Base-by-base conservation (phyloP, 2,113 vertebrate species). In the Mugil cephalus region DNA sequence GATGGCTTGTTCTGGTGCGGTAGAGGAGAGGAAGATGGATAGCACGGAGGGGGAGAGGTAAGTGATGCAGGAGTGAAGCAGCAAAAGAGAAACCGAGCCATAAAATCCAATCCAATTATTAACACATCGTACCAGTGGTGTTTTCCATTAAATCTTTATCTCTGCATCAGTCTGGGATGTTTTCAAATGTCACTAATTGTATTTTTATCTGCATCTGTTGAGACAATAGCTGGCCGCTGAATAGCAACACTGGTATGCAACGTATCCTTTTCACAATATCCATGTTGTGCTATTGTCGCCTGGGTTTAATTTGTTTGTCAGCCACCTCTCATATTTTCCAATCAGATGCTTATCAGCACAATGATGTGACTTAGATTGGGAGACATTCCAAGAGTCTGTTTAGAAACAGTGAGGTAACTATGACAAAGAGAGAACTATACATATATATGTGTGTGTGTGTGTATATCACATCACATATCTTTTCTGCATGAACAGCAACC, bases 1-100 rank as follows among this genome's bases (percentile, higher is more conserved):
- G 84, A 87, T 77, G 78, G 73, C 72, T 85, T 76, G 66, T 73
- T 64, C 73, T 69, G 36, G 74, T 80, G 63, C 80, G 71, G 35
- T 40, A 36, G 50, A 77, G 63, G 62, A 80, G 66, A 87, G 51
- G 67, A 70, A 73, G 78, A 83, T 75, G 59, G 82, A 88, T 71
- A 63, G 80, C 35, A 19, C 4, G 1, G 38, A 55, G 42, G 43
- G 60, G 34, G 42, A 19, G 47, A 78, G n/a, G 82, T 52, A 78
- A 56, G 73, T 56, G 59, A 55, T 69, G 66, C 42, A 48, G 62
- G 36, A 69, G 38, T 4, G 60, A 72, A 80, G 18, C 38, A 51
- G 51, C 18, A 48, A 15, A 51, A 66, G 24, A 42, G 24, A 45
- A 74, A 79, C 63, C 36, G 36, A 61, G 40, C 35, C 40, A 55